phyloP scores from a whole-genome alignment of 2,797 vertebrate genomes.

The Poeciliopsis turneri region DNA sequence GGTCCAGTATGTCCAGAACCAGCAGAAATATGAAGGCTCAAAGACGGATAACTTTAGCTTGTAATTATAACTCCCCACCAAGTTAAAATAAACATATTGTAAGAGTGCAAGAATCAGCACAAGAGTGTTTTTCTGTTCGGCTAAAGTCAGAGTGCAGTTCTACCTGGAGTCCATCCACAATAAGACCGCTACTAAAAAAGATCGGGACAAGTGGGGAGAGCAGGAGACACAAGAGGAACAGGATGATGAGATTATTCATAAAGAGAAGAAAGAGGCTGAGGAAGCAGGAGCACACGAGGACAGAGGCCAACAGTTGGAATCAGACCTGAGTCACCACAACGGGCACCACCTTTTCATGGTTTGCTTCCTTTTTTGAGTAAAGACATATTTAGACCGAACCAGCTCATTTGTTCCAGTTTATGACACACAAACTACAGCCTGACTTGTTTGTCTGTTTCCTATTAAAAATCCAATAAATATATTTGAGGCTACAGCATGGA shows the following conservation, averaged over 20 bases:
- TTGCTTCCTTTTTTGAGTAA: background rate
- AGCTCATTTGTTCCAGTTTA: background rate
- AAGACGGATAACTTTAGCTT: conserved; percentile 37
- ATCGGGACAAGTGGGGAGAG: conserved; percentile 8
- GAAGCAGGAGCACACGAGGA: conserved; percentile 43
- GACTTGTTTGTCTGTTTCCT: background rate
- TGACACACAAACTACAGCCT: background rate
- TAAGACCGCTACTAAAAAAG: conserved; percentile 6
- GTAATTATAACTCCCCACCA: conserved; percentile 58
- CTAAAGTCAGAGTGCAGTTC: background rate
- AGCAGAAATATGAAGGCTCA: conserved; percentile 46
- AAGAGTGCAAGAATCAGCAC: conserved; percentile 22
- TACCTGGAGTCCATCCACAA: background rate
- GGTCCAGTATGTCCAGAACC: conserved; percentile 22
- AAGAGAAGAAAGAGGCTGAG: conserved; percentile 31
- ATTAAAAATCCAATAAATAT: background rate
- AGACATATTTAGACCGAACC: conserved; percentile 1
- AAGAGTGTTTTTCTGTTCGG: conserved; percentile 6
- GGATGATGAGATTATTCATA: conserved; percentile 23
- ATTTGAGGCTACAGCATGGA: background rate
- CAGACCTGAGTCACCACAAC: conserved; percentile 12
- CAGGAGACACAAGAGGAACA: background rate
- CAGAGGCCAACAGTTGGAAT: conserved; percentile 29
- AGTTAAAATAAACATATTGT: conserved; percentile 42
- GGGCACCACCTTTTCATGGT: background rate